Conservation (phyloP, 2,113 vertebrate genomes). For the Lophochroa leadbeateri region DNA sequence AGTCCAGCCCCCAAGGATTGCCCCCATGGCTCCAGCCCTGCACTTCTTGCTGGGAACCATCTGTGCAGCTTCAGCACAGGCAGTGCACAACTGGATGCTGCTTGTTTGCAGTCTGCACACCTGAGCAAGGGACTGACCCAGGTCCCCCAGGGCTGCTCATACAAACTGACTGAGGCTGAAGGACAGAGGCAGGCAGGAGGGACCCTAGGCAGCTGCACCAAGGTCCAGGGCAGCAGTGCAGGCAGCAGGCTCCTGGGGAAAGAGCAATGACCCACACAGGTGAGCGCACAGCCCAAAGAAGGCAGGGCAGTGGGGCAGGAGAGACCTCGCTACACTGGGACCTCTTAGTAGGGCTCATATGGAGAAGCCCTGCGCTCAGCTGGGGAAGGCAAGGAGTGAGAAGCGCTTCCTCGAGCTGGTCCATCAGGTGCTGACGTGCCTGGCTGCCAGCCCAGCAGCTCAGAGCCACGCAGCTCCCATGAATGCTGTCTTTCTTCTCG, state of each 20-base stretch:
- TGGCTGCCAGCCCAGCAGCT: constrained; percentile 22
- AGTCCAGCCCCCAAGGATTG: background rate
- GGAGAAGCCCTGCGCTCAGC: background rate
- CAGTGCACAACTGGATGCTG: background rate
- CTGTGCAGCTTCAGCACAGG: fast-evolving
- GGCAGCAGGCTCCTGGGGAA: background rate
- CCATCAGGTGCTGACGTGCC: constrained; percentile 49
- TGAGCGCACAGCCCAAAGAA: background rate
- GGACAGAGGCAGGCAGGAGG: background rate
- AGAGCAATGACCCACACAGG: background rate
- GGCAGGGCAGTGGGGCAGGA: background rate
- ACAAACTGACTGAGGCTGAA: background rate
- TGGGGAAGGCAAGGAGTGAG: background rate
- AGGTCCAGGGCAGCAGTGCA: background rate
- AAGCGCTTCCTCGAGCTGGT: background rate
- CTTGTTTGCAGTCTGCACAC: background rate
- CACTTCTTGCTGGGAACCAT: fast-evolving
- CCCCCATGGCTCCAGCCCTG: background rate
- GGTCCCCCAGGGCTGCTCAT: background rate
- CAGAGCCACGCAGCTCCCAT: background rate
- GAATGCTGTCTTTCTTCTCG: constrained; percentile 29
- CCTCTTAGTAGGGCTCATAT: background rate
- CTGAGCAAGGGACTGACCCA: background rate
- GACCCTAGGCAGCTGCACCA: background rate
- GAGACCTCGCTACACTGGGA: background rate